These are phyloP conservation scores for Caenorhabditis zanzibari DNA, from an alignment of 2,888 invertebrate genomes.

Conservation along the genomic window DNA sequence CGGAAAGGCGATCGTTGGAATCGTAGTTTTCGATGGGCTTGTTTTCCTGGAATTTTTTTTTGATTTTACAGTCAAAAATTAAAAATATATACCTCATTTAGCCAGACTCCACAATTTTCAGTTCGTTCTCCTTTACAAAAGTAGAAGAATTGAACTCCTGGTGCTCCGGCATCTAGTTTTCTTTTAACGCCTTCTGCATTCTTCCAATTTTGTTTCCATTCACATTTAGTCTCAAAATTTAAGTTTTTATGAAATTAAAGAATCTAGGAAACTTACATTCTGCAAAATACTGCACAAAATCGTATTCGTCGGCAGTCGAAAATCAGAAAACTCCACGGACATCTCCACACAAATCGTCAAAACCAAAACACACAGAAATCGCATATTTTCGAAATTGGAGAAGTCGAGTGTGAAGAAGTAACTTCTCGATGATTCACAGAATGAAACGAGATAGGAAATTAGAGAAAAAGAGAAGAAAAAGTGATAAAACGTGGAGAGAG, in stretches of 20 bases:
- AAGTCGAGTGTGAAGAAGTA: constrained; percentile 19
- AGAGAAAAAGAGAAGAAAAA: neutral
- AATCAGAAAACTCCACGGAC: constrained; percentile 45
- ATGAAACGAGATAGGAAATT: neutral
- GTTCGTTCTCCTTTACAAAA: constrained; percentile 56
- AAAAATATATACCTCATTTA: constrained; percentile 44
- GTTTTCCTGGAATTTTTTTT: constrained; percentile 48
- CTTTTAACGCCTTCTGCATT: constrained; percentile 55
- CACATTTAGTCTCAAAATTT: constrained; percentile 48
- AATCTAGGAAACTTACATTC: constrained; percentile 16
- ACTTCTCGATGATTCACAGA: constrained; percentile 2
- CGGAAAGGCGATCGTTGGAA: constrained; percentile 28
- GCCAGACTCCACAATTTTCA: constrained; percentile 54
- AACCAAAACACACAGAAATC: constrained; percentile 10
- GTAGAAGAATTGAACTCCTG: constrained; percentile 49
- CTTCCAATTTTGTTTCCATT: constrained; percentile 60
- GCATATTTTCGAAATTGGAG: constrained; percentile 15
- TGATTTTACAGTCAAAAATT: no score
- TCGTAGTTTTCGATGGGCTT: constrained; percentile 27
- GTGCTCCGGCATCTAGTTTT: constrained; percentile 47
- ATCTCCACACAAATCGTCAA: neutral
- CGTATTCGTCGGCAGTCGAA: constrained; percentile 27
- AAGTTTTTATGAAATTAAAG: no score
- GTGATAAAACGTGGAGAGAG: neutral
- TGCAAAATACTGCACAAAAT: constrained; percentile 56